Percentiles rank a stretch among this genome's conserved stretches.
Evolutionary conservation across 1,140 invertebrate species (phyloP).

Genomic region (Drosophila littoralis): DNA sequence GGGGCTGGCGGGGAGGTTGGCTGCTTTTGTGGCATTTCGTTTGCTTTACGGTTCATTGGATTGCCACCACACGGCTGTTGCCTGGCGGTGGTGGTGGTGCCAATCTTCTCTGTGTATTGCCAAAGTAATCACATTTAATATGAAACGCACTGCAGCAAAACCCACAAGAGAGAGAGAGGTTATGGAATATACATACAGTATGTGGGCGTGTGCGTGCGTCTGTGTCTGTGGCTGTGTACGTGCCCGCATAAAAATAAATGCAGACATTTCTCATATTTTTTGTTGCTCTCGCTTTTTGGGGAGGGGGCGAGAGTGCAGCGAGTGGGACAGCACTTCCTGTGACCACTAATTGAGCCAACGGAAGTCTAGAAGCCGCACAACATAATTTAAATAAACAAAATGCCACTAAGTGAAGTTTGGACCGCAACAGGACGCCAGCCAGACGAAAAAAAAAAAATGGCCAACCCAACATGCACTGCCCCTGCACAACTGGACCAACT

Average conservation of each 20-base stretch:
- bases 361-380: constrained; percentile 80
- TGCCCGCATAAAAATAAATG: constrained; percentile 49
- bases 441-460: constrained; percentile 36
- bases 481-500: constrained; percentile 3
- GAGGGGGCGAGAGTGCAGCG: background rate
- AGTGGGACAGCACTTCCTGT: constrained; percentile 53
- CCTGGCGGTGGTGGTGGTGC: constrained; percentile 24
- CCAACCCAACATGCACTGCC: too few relatives aligned
- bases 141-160: constrained; percentile 81
- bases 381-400: constrained; percentile 83
- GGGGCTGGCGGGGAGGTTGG: background rate
- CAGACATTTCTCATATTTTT: constrained; percentile 41
- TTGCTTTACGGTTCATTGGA: constrained; percentile 79
- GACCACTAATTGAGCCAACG: constrained; percentile 79
- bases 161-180: constrained; percentile 33
- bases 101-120: constrained; percentile 75
- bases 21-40: constrained; percentile 57
- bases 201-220: constrained; percentile 27
- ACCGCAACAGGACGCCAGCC: constrained; percentile 72
- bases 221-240: constrained; percentile 15
- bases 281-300: constrained; percentile 22
- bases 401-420: constrained; percentile 78
- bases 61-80: constrained; percentile 27
- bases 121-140: constrained; percentile 82
- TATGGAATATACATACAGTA: constrained; percentile 20